Evolutionary conservation across 2,888 invertebrate genomes (phyloP).

Genomic region (Nudaria mundana): DNA sequence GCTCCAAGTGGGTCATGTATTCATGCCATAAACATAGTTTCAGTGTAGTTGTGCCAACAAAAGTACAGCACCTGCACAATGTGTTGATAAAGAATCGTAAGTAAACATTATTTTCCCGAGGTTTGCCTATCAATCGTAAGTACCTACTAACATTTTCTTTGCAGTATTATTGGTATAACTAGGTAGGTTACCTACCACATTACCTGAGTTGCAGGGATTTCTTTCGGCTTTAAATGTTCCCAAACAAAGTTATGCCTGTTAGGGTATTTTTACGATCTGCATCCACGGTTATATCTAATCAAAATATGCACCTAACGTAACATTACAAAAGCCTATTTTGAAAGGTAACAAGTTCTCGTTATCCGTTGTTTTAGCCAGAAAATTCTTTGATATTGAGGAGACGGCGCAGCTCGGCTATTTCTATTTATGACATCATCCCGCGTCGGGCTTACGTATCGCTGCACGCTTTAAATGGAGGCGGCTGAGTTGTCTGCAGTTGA

Average conservation of each 20-base stretch:
- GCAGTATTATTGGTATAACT: too few species aligned
- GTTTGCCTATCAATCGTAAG: too few species aligned
- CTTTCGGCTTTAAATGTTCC: too few species aligned
- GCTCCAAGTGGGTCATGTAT: conserved; percentile 72
- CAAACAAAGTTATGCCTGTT: too few species aligned
- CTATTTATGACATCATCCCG: conserved; percentile 82
- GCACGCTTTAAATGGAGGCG: conserved; percentile 82
- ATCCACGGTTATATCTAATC: conserved; percentile 7
- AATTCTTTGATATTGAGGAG: conserved; percentile 53
- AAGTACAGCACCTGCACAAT: conserved; percentile 36
- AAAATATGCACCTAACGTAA: conserved; percentile 5
- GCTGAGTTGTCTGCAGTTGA: conserved; percentile 76
- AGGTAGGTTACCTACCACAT: too few species aligned
- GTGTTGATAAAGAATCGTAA: conserved; percentile 60
- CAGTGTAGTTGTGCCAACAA: conserved; percentile 42
- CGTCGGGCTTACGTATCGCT: conserved; percentile 80
- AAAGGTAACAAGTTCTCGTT: conserved; percentile 52
- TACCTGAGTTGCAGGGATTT: too few species aligned
- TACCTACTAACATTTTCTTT: too few species aligned
- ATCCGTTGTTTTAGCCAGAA: conserved; percentile 64
- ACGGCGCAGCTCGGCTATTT: conserved; percentile 77
- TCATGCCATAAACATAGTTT: conserved; percentile 60
- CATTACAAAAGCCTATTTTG: conserved; percentile 6
- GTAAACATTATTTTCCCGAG: conserved; percentile 42
- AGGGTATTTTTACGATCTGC: too few species aligned